These are phyloP conservation scores for Onchidella celtica DNA, from an alignment of 2,888 invertebrate genomes.

Conservation along the genomic window DNA sequence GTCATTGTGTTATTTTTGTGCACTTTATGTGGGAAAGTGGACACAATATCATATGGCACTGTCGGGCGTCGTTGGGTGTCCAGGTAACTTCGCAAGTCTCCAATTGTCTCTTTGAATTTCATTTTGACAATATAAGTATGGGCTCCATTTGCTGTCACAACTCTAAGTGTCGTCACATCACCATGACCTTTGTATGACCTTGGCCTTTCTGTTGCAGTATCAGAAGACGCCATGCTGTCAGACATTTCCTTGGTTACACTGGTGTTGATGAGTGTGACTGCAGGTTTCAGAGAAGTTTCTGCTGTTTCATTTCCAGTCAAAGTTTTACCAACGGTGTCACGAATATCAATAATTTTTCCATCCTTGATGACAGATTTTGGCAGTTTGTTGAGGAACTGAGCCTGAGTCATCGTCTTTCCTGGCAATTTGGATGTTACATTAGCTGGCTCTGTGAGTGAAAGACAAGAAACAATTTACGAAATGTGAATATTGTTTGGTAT, in stretches of 20 bases:
- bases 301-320: conserved; percentile 51
- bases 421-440: conserved; percentile 42
- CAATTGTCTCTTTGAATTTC: conserved; percentile 76
- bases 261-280: conserved; percentile 46
- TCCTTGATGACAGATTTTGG: conserved; percentile 75
- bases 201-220: conserved; percentile 53
- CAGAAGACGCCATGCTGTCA: background rate
- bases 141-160: conserved; percentile 75
- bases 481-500: no score
- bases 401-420: conserved; percentile 69
- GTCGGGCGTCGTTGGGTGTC: conserved; percentile 62
- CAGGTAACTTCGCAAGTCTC: conserved; percentile 74
- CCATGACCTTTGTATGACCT: conserved; percentile 71
- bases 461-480: background rate
- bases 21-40: conserved; percentile 71
- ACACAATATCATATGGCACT: conserved; percentile 68
- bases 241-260: conserved; percentile 51
- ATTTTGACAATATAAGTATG: conserved; percentile 79
- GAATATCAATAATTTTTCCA: conserved; percentile 78
- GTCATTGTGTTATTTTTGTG: conserved; percentile 69
- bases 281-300: background rate
- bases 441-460: background rate
- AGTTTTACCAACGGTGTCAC: conserved; percentile 68
- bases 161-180: conserved; percentile 75
- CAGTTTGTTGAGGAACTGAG: conserved; percentile 76